A percentile compares a stretch with the other conserved stretches of the same genome.
These are phyloP conservation scores for Bos taurus DNA, from an alignment of 2,113 vertebrate species.

Conservation along the genomic window DNA sequence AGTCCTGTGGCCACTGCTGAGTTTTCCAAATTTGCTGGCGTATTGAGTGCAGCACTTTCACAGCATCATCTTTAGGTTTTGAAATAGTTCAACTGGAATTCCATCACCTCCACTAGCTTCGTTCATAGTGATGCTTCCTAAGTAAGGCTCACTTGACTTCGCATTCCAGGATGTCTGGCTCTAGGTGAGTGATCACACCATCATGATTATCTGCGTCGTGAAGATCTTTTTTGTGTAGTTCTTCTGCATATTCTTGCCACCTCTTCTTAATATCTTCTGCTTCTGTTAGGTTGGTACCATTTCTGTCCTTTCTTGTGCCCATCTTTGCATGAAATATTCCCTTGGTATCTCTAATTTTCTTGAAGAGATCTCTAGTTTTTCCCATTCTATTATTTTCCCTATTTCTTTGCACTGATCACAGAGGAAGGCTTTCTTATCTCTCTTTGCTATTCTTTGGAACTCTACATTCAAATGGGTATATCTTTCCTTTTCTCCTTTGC, in stretches of 20 bases:
- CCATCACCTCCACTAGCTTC: background rate
- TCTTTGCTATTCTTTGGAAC: background rate
- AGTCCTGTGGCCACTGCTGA: background rate
- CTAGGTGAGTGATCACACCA: background rate
- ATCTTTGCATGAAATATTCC: background rate
- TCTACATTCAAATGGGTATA: background rate
- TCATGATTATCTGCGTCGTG: rapidly evolving
- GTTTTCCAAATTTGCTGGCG: background rate
- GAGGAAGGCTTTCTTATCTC: background rate
- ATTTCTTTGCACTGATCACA: background rate
- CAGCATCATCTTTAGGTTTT: background rate
- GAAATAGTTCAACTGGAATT: background rate
- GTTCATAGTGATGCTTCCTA: background rate
- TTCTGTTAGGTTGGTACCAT: background rate
- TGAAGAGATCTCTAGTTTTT: background rate
- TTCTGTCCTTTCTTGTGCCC: background rate
- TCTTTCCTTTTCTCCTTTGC: background rate
- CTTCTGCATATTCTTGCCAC: background rate
- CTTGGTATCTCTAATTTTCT: background rate
- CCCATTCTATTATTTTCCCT: background rate
- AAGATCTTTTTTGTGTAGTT: background rate
- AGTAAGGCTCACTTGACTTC: background rate
- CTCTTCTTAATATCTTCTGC: background rate
- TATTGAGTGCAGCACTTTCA: background rate
- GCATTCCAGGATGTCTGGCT: background rate